These are phyloP conservation scores for Corvus moneduloides DNA, from an alignment of 2,113 vertebrate species.

Conservation along the genomic window DNA sequence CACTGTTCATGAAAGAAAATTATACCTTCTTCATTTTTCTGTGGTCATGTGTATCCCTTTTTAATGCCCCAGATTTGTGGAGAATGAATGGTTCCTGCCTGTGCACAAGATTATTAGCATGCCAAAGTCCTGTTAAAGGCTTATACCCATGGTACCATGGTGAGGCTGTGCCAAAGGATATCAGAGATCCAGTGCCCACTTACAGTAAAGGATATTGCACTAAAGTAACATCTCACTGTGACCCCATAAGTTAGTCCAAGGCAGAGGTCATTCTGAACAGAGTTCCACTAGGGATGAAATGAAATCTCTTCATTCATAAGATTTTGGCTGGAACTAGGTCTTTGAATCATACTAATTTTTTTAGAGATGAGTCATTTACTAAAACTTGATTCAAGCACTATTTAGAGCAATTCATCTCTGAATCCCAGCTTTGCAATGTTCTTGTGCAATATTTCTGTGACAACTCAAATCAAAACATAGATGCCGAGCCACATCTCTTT, in stretches of 20 bases:
- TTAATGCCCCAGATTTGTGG: background rate
- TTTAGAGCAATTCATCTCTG: background rate
- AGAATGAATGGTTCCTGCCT: background rate
- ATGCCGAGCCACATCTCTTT: background rate
- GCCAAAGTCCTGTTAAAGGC: background rate
- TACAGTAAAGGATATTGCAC: background rate
- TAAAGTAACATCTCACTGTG: background rate
- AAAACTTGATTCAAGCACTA: background rate
- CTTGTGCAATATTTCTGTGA: background rate
- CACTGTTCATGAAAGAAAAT: background rate
- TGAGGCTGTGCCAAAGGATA: background rate
- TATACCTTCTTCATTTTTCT: background rate
- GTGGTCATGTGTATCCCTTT: background rate
- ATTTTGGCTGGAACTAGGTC: background rate
- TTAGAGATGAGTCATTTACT: background rate
- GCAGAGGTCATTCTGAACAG: background rate
- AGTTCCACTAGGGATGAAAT: background rate
- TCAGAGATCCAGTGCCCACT: background rate
- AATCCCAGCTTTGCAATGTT: background rate
- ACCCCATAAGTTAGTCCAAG: background rate
- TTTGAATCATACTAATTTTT: background rate
- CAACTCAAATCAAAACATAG: background rate
- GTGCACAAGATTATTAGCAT: background rate
- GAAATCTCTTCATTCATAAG: background rate
- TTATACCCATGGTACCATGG: background rate